phyloP scores from a whole-genome alignment of 2,888 invertebrate species.

The Drosophila limbata region DNA sequence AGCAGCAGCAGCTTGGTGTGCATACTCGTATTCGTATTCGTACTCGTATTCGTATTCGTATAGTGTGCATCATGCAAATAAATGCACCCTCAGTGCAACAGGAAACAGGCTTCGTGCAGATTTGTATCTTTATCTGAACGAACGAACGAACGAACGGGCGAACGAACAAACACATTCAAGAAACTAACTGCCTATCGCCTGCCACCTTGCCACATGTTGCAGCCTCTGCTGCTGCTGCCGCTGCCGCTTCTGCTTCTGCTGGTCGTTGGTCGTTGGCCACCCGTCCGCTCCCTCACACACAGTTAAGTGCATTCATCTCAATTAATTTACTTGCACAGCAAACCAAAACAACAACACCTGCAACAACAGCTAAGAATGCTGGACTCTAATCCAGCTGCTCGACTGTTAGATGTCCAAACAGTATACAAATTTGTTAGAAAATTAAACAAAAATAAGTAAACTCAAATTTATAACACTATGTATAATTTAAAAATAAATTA shows the following conservation, averaged over 20 bases:
- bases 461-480: too few relatives aligned
- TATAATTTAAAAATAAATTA: too few relatives aligned
- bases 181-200: conserved; percentile 19
- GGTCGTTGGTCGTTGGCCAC: conserved; percentile 42
- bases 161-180: conserved; percentile 59
- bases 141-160: too few relatives aligned
- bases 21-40: not conserved
- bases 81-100: conserved; percentile 81
- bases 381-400: not conserved
- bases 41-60: too few relatives aligned
- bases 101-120: conserved; percentile 80
- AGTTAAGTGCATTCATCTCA: conserved; percentile 81
- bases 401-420: not conserved
- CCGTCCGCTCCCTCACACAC: conserved; percentile 54
- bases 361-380: not conserved
- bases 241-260: conserved; percentile 19
- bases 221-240: conserved; percentile 15
- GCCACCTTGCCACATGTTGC: conserved; percentile 14
- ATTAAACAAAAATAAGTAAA: too few relatives aligned
- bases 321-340: conserved; percentile 74
- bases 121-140: conserved; percentile 77
- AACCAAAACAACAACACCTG: conserved; percentile 27
- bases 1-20: conserved; percentile 2
- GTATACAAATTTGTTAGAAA: not conserved
- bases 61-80: conserved; percentile 80